Evolutionary conservation across 2,888 invertebrate species (phyloP).

Genomic region (Brachynemurus nebulosus): DNA sequence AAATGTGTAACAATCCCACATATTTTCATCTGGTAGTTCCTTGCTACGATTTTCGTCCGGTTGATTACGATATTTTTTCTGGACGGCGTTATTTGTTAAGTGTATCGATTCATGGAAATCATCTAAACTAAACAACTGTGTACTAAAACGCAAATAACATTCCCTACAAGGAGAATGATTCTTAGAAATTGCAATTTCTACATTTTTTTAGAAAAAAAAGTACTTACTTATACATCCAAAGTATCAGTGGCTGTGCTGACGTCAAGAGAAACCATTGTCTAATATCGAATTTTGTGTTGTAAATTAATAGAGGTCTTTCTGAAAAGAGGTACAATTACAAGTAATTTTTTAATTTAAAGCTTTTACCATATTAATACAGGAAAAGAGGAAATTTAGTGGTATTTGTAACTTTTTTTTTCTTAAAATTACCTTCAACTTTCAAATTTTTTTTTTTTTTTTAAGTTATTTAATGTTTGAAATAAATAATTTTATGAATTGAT

Average conservation of each 20-base stretch:
- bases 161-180: constrained; percentile 41
- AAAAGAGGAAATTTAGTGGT: no score
- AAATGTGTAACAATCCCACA: constrained; percentile 87
- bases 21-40: constrained; percentile 75
- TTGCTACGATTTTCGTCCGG: constrained; percentile 48
- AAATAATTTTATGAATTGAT: no score
- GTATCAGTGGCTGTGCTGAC: constrained; percentile 74
- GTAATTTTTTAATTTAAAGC: no score
- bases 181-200: not conserved
- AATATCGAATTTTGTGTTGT: constrained; percentile 89
- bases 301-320: constrained; percentile 80
- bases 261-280: constrained; percentile 92
- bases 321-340: constrained; percentile 28
- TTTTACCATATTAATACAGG: no score
- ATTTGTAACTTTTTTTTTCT: not conserved
- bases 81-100: constrained; percentile 86
- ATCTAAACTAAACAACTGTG: constrained; percentile 70
- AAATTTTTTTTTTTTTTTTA: no score
- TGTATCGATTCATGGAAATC: constrained; percentile 89
- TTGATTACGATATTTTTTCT: constrained; percentile 68
- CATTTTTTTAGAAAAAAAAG: not conserved
- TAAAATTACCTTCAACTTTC: no score
- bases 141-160: constrained; percentile 84
- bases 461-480: no score
- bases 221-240: constrained; percentile 81